Conservation (phyloP, 2,113 vertebrate species). For the Cynoglossus semilaevis region DNA sequence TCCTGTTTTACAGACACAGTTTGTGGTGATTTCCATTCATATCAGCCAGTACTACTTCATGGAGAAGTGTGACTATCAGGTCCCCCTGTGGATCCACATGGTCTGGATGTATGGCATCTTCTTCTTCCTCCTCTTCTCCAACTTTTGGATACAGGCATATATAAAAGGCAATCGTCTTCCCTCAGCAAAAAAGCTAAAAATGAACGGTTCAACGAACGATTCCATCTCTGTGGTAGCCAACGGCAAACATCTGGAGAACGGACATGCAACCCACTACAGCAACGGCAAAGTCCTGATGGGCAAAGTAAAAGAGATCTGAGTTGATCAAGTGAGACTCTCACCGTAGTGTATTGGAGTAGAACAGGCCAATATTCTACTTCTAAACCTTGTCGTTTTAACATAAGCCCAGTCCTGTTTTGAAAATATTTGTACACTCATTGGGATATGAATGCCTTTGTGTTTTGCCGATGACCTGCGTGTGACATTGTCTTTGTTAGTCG, state of each 20-base stretch:
- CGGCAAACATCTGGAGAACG: conserved; percentile 75
- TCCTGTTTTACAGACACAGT: conserved; percentile 80
- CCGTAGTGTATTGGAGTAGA: conserved; percentile 9
- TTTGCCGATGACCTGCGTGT: conserved; percentile 36
- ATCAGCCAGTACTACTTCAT: conserved; percentile 98
- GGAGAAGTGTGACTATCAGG: conserved; percentile 88
- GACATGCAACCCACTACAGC: conserved; percentile 70
- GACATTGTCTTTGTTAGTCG: conserved; percentile 43
- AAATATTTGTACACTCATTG: conserved; percentile 38
- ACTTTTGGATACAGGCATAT: conserved; percentile 98
- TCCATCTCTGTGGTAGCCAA: conserved; percentile 50
- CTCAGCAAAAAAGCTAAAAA: conserved; percentile 14
- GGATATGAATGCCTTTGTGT: conserved; percentile 57
- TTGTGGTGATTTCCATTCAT: conserved; percentile 89
- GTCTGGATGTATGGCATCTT: conserved; percentile 95
- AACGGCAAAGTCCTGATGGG: conserved; percentile 81
- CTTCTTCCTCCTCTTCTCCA: conserved; percentile 95
- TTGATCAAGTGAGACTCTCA: conserved; percentile 13
- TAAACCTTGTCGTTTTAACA: conserved; percentile 16
- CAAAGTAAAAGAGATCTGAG: conserved; percentile 89
- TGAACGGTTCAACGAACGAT: conserved; percentile 52
- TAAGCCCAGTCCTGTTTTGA: conserved; percentile 26
- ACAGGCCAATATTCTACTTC: conserved; percentile 26
- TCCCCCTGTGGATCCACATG: conserved; percentile 91
- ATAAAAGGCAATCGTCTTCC: conserved; percentile 91